These are phyloP conservation scores for Stomatorhinus walkeri DNA, from an alignment of 2,797 vertebrate species.

Conservation along the genomic window DNA sequence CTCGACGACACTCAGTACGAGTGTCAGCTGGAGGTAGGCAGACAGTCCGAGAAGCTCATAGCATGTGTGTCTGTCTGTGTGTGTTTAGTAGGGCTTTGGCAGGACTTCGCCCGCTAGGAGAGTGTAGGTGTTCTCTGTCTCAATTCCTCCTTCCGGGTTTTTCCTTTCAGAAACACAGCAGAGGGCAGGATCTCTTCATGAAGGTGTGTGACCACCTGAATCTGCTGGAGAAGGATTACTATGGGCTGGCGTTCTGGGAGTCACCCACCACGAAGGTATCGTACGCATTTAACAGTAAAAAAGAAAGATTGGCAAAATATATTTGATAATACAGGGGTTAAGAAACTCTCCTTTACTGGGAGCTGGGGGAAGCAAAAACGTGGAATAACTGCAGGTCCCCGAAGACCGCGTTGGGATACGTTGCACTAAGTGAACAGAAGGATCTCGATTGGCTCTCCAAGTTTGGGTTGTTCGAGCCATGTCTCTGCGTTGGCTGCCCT, in stretches of 20 bases:
- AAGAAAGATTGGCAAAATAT: not conserved
- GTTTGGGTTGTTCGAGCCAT: not conserved
- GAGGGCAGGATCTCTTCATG: slow-evolving; percentile 86
- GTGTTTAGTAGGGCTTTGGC: not conserved
- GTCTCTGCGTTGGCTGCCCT: not conserved
- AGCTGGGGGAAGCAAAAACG: not conserved
- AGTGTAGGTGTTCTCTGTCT: not conserved
- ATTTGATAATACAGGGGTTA: not conserved
- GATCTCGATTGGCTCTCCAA: not conserved
- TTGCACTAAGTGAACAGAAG: not conserved
- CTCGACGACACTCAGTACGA: slow-evolving; percentile 83
- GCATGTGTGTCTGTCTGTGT: not conserved
- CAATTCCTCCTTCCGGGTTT: not conserved
- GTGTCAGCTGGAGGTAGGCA: slow-evolving; percentile 84
- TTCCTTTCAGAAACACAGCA: slow-evolving; percentile 80
- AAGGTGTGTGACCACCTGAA: slow-evolving; percentile 94
- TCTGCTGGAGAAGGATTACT: slow-evolving; percentile 94
- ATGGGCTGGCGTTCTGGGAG: slow-evolving; percentile 83
- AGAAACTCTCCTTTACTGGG: not conserved
- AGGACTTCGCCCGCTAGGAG: not conserved
- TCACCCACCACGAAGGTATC: slow-evolving; percentile 69
- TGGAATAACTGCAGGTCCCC: not conserved
- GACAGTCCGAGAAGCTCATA: not conserved
- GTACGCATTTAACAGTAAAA: not conserved
- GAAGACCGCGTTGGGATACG: not conserved